These are phyloP conservation scores for Drosophila melanica DNA, from an alignment of 1,140 invertebrate genomes.

Conservation along the genomic window DNA sequence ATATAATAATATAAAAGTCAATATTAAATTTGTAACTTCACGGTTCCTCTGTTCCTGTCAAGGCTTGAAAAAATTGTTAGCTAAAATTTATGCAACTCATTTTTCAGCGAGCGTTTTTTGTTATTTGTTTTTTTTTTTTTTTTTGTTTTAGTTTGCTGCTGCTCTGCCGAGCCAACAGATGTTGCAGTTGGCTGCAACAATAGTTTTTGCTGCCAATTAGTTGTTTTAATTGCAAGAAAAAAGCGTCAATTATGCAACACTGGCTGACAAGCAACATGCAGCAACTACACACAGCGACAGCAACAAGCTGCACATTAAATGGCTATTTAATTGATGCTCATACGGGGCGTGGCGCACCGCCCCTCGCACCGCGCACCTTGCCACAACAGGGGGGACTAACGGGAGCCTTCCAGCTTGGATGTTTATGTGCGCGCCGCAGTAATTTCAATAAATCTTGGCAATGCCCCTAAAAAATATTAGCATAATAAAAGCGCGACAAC, in stretches of 20 bases:
- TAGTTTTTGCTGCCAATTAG: conserved; percentile 80
- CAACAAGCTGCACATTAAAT: conserved; percentile 56
- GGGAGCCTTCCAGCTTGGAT: not conserved
- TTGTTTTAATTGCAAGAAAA: conserved; percentile 73
- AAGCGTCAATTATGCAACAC: conserved; percentile 69
- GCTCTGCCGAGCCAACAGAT: conserved; percentile 32
- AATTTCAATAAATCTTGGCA: conserved; percentile 80
- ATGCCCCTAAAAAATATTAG: conserved; percentile 76
- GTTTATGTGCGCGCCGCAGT: conserved; percentile 57
- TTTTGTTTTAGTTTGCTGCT: conserved; percentile 4
- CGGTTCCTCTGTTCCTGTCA: not conserved
- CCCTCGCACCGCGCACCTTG: not conserved
- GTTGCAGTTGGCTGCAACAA: conserved; percentile 48
- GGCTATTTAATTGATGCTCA: conserved; percentile 71
- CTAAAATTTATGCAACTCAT: conserved; percentile 74
- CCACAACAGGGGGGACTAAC: not conserved
- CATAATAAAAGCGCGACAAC: conserved; percentile 80
- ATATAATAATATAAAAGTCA: not conserved
- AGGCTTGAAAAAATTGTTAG: conserved; percentile 42
- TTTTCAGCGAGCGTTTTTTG: conserved; percentile 40
- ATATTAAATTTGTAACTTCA: not conserved
- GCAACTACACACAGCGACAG: conserved; percentile 10
- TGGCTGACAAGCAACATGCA: conserved; percentile 54
- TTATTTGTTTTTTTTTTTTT: not conserved
- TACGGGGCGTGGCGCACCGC: conserved; percentile 29